Conservation (phyloP, 2,113 vertebrate genomes). For the Lophotis ruficrista region DNA sequence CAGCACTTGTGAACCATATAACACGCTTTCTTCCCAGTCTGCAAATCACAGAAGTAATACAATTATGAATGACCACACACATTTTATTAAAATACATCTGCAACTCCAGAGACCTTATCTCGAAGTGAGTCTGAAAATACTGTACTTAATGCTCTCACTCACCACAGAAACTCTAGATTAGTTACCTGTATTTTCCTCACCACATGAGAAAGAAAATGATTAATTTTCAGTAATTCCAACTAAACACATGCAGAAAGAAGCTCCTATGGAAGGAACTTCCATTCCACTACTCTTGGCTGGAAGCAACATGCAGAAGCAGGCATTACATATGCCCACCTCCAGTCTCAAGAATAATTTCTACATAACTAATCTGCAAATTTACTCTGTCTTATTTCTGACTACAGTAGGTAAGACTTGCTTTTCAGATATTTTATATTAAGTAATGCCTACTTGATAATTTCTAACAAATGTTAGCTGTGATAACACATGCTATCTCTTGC, state of each 20-base stretch:
- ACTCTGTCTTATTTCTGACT: neutral
- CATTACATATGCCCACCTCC: neutral
- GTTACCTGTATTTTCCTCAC: neutral
- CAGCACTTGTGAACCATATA: slow-evolving; percentile 84
- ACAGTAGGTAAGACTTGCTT: neutral
- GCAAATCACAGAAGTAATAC: slow-evolving; percentile 21
- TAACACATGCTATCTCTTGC: neutral
- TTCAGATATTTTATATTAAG: neutral
- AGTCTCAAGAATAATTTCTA: neutral
- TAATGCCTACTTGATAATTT: neutral
- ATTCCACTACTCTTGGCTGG: neutral
- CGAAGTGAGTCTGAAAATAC: neutral
- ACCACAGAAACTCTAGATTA: neutral
- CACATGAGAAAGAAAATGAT: neutral
- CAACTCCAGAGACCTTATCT: neutral
- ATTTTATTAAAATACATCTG: neutral
- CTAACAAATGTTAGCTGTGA: neutral
- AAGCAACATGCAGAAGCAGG: neutral
- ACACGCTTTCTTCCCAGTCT: slow-evolving; percentile 86
- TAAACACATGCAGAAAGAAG: neutral
- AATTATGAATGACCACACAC: neutral
- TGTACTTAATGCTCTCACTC: neutral
- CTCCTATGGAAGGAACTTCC: neutral
- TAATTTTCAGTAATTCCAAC: neutral
- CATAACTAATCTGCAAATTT: neutral